Evolutionary conservation across 2,113 vertebrate genomes (phyloP).

Genomic region (Agapornis roseicollis): DNA sequence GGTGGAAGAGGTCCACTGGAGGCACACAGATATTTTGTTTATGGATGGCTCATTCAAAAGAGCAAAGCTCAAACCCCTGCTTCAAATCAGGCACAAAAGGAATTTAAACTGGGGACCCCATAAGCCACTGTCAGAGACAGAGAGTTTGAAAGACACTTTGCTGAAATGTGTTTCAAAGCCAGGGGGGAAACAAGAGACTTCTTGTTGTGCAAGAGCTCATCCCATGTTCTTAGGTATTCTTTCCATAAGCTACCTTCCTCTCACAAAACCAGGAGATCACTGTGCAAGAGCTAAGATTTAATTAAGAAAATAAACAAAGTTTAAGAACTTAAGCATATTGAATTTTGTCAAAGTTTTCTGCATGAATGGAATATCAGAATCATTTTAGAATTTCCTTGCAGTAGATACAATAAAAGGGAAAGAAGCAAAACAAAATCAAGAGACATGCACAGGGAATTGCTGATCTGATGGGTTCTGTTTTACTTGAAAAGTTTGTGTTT

Average conservation of each 20-base stretch:
- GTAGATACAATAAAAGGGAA: neutral
- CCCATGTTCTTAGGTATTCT: neutral
- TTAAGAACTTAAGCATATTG: neutral
- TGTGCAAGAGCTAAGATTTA: neutral
- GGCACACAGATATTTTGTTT: neutral
- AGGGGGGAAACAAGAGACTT: neutral
- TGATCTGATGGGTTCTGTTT: neutral
- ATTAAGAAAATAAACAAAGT: neutral
- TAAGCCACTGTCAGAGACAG: neutral
- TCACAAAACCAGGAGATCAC: neutral
- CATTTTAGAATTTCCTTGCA: neutral
- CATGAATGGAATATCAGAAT: neutral
- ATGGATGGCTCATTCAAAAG: neutral
- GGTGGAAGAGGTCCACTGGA: neutral
- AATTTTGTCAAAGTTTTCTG: neutral
- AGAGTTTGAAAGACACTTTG: neutral
- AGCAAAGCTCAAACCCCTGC: neutral
- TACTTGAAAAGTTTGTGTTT: constrained; percentile 9
- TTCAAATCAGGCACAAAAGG: neutral
- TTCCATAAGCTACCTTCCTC: neutral
- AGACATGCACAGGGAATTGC: neutral
- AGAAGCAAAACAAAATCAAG: neutral
- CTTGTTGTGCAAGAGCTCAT: neutral
- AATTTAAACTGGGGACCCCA: neutral
- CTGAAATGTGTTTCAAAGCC: neutral